Conservation (phyloP, 2,888 invertebrate species). For the Byasa hedistus region DNA sequence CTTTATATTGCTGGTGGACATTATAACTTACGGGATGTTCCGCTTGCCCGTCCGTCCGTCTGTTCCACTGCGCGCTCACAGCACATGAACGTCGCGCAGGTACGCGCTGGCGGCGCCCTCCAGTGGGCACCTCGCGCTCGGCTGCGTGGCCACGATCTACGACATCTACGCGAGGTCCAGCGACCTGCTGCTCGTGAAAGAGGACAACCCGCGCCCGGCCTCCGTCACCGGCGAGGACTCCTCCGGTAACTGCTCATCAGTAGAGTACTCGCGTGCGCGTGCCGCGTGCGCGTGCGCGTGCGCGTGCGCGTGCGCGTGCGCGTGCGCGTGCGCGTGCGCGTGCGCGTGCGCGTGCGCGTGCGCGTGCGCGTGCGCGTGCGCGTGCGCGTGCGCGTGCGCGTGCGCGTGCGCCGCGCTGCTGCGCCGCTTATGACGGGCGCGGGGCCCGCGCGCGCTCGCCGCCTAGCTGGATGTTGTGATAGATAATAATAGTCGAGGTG, state of each 20-base stretch:
- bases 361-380: conserved; percentile 29
- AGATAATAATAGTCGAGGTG: conserved; percentile 42
- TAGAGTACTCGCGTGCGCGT: too few relatives aligned
- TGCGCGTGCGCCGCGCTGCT: conserved; percentile 40
- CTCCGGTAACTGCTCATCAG: conserved; percentile 45
- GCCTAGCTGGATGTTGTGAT: conserved; percentile 78
- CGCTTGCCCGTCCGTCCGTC: too few relatives aligned
- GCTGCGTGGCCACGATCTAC: conserved; percentile 81
- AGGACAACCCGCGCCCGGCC: conserved; percentile 78
- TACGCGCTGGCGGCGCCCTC: conserved; percentile 63
- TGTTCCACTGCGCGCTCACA: too few relatives aligned
- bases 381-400: conserved; percentile 33
- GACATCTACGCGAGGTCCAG: conserved; percentile 80
- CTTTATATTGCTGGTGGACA: too few relatives aligned
- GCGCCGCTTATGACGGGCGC: conserved; percentile 39
- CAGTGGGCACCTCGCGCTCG: conserved; percentile 73
- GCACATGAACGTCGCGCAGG: too few relatives aligned
- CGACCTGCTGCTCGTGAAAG: conserved; percentile 74
- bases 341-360: conserved; percentile 33
- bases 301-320: too few relatives aligned
- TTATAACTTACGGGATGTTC: too few relatives aligned
- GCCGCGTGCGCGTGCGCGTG: too few relatives aligned
- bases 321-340: too few relatives aligned
- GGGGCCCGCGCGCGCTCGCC: conserved; percentile 19
- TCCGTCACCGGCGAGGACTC: conserved; percentile 76